Evolutionary conservation across 2,113 vertebrate species (phyloP), one percentile per base, ranked within the genome.

Genomic region (Macaca nemestrina): DNA sequence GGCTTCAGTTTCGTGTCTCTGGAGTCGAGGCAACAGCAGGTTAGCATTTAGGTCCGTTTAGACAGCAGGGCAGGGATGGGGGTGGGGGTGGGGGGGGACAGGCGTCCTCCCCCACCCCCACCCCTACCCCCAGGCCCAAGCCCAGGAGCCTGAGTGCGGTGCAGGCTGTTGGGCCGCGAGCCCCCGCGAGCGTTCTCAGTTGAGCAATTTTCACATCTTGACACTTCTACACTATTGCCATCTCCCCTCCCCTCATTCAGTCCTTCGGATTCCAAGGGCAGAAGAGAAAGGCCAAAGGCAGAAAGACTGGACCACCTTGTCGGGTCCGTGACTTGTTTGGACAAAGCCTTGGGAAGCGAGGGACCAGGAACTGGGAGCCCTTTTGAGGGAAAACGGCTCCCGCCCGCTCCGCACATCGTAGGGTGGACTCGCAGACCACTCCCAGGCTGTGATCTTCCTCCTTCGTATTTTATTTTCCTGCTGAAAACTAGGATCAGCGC

Each of bases 1-100:
- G 35, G 45, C 67, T 89, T 50, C 92, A 8, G 67, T 64, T 64
- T 2, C 4, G 76, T 67, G 75, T 57, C 32, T 85, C 93, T 55
- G 95, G 79, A 75, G 94, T 82, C 84, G 12, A 83, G 82, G 55
- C 84, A 12, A 87, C 35, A 80, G 67, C 94, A 61, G 78, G 81
- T 82, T 90, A 75, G 94, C 67, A 13, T 57, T 16, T 40, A 38
- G 84, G 52, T 72, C 80, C 13, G 8, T 64, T 8, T 25, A 32
- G 92, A 61, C 38, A 45, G 17, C 8, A 35, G 16, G 55, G 20
- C 0, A 4, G 7, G 5, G 17, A 55, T 2, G 8, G 30, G 27
- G 12, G 23, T 64, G 12, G 61, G 61, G 27, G 0, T 30, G 13
- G 22, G 16, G 1, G 16, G 3, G 17, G 8, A 1, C 27, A 45